Base-by-base conservation (phyloP, 2,113 vertebrate species). In the Hippocampus mohnikei region DNA sequence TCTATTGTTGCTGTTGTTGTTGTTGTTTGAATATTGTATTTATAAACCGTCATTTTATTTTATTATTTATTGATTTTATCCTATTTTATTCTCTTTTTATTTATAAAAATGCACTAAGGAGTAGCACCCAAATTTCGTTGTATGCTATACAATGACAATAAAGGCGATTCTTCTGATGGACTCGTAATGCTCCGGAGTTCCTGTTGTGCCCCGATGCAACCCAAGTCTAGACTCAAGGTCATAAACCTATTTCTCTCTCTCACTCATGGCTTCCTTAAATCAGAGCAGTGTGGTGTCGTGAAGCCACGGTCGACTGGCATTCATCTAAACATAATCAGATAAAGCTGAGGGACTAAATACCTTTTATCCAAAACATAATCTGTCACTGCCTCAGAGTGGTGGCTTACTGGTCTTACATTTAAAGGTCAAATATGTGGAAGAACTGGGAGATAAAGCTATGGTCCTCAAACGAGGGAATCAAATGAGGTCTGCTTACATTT, bases 261-360 rank as follows among this genome's bases (percentile, higher is more conserved):
- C 86, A n/a, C 79, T 69, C 82, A 25, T 44, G 63, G 46, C 44
- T 63, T 33, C 58, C 33, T 76, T 58, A 62, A 81, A 82, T 71
- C 66, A 76, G 88, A 3, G 85, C 77, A 72, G 85, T 80, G 44
- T 88, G 90, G 66, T 61, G 62, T 75, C 76, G 81, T 75, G 40
- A 78, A 66, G 72, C 67, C 65, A 86, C 8, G 84, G 75, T 85
- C 82, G 69, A 69, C 78, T 81, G 84, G 84, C 85, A 86, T 84
- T 76, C 84, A 82, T 81, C 78, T 76, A 79, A 81, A 84, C 71
- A 70, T 78, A 73, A 89, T 88, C 84, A 81, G 85, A 91, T 88
- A 87, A 87, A 82, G 73, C 67, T 15, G 29, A 76, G 61, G 73
- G 71, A 37, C 71, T 67, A 69, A 85, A 87, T 76, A 77, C 70